These are phyloP conservation scores for Pogona vitticeps DNA, from an alignment of 2,113 vertebrate genomes.

Conservation along the genomic window DNA sequence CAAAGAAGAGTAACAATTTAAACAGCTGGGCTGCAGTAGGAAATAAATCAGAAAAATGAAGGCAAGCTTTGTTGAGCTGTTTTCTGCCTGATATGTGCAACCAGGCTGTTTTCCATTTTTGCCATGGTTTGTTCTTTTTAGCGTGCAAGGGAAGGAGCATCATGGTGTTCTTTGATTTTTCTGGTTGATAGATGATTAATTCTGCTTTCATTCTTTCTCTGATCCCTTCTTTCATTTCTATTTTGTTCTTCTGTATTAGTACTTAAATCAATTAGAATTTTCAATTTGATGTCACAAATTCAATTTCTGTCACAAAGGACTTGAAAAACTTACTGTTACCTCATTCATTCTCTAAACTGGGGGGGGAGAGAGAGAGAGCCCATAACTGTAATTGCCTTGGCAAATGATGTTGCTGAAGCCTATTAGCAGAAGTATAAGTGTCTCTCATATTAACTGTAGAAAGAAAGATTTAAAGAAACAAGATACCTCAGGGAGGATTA, in stretches of 20 bases:
- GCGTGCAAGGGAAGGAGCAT: too few species aligned
- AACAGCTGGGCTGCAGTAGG: neutral
- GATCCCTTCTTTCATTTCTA: neutral
- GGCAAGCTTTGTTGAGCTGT: neutral
- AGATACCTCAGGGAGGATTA: too few species aligned
- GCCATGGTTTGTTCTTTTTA: neutral
- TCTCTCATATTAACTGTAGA: too few species aligned
- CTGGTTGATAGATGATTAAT: too few species aligned
- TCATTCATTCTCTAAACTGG: neutral
- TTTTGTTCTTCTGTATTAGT: neutral
- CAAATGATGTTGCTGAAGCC: neutral
- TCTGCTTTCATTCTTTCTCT: neutral
- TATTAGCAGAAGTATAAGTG: neutral
- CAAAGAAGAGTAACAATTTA: neutral
- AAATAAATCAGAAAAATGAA: neutral
- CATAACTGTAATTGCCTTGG: neutral
- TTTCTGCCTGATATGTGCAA: neutral
- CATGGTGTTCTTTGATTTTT: too few species aligned
- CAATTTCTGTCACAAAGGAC: neutral
- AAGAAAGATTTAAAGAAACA: too few species aligned
- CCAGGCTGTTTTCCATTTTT: neutral
- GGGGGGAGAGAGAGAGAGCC: too few species aligned
- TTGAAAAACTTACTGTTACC: neutral
- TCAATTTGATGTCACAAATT: neutral
- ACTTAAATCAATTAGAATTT: neutral